Base-by-base conservation (phyloP, 2,113 vertebrate genomes). In the Gavia stellata region DNA sequence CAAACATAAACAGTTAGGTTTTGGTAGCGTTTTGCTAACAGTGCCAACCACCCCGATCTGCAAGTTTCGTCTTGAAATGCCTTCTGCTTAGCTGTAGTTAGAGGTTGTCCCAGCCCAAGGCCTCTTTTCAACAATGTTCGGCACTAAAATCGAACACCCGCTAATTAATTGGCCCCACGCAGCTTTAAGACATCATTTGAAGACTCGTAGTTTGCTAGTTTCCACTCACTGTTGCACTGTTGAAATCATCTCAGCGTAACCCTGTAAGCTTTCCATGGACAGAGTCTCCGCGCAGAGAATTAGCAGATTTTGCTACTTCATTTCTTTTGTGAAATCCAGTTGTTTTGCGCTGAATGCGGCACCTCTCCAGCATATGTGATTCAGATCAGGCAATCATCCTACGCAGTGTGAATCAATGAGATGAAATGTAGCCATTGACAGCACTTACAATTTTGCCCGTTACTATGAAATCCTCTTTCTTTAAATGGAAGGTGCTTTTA, bases 361-460 rank as follows among this genome's bases (percentile, higher is more conserved):
- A 52, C 8, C 0, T 87, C 88, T 78, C 81, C 2, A 3, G 86
- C 52, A 73, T 80, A 18, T 7, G 58, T 72, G 90, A 95, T 80
- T 97, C 94, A 94, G 84, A 88, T 70, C 95, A 96, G 90, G 71
- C 85, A 91, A 92, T 90, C 92, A 77, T 77, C 61, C 93, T 88
- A 59, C 87, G 71, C 79, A 15, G 59, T 53, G 80, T 95, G 96
- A 96, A 97, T 97, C 96, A 96, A 92, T 84, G 88, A 95, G 83
- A 86, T 84, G 88, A 96, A 97, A 96, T 94, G 92, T 90, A 93
- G 88, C 81, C 96, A 97, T 94, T 97, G 96, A 95, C 91, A 97
- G 92, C 88, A 68, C 78, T 94, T 74, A 95, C 79, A 88, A 65
- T 96, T 93, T 95, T 91, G 62, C 55, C 96, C 65, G 72, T 96